A percentile compares a stretch with the other conserved stretches of the same genome.
These are phyloP conservation scores for Zaprionus camerounensis DNA, from an alignment of 1,140 invertebrate genomes.

Conservation along the genomic window DNA sequence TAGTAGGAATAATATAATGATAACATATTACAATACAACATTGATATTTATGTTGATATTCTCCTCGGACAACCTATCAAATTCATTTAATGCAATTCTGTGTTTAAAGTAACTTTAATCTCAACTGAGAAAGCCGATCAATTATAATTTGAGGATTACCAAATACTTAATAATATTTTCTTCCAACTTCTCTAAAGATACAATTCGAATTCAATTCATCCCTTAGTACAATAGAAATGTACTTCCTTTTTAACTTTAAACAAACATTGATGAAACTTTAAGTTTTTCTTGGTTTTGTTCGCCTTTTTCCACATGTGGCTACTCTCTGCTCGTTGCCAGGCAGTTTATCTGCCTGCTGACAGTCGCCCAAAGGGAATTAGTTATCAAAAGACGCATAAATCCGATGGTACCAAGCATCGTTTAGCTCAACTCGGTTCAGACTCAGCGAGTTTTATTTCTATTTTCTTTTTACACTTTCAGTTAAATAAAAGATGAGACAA, in stretches of 20 bases:
- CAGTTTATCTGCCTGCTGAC: slow-evolving; percentile 76
- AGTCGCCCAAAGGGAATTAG: slow-evolving; percentile 79
- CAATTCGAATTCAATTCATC: background rate
- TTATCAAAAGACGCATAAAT: slow-evolving; percentile 82
- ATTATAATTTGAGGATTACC: too few species aligned
- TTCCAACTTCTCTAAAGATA: background rate
- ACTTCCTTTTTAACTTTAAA: background rate
- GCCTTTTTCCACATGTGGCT: slow-evolving; percentile 22
- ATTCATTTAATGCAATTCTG: too few species aligned
- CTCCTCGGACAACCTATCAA: too few species aligned
- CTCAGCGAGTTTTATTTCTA: slow-evolving; percentile 15
- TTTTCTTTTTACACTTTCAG: slow-evolving; percentile 25
- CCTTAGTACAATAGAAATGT: background rate
- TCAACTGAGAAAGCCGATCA: too few species aligned
- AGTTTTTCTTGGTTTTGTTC: background rate
- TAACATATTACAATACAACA: too few species aligned
- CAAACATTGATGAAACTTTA: background rate
- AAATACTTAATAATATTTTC: background rate
- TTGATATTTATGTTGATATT: too few species aligned
- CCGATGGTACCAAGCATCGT: slow-evolving; percentile 55
- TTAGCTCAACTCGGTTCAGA: slow-evolving; percentile 24
- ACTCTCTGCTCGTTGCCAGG: slow-evolving; percentile 54
- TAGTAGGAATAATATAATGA: too few species aligned
- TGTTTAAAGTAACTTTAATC: too few species aligned
- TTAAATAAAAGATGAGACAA: slow-evolving; percentile 70